These are phyloP conservation scores for Enhydra lutris DNA, from an alignment of 2,113 vertebrate species.

Conservation along the genomic window DNA sequence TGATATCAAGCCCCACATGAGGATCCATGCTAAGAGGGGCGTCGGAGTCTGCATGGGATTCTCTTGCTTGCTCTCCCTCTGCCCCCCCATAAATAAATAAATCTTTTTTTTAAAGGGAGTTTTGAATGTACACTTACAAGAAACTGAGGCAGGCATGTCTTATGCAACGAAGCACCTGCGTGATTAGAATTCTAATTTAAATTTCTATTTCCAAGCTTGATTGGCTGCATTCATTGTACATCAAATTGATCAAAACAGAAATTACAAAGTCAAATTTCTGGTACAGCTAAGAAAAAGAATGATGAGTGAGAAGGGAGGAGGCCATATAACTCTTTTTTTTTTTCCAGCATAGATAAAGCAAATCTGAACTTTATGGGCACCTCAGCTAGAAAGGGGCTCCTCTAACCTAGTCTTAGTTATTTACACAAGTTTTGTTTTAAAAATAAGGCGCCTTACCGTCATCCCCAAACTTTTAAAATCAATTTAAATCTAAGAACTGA, in stretches of 20 bases:
- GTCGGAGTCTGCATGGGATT: background rate
- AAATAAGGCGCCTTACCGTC: background rate
- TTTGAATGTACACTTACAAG: background rate
- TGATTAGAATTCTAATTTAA: background rate
- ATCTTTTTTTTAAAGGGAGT: background rate
- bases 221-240: background rate
- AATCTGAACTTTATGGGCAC: background rate
- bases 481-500: background rate
- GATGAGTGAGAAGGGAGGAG: background rate
- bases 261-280: constrained; percentile 47
- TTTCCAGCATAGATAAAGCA: background rate
- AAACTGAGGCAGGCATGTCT: background rate
- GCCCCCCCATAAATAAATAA: background rate
- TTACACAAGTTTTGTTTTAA: background rate
- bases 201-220: background rate
- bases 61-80: background rate
- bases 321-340: background rate
- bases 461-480: background rate
- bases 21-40: background rate
- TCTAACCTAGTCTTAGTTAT: background rate
- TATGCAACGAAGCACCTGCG: background rate
- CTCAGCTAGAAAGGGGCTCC: background rate
- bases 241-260: constrained; percentile 23
- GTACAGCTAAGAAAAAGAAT: background rate
- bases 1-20: background rate